Conservation (phyloP, 2,797 vertebrate species). For the Masticophis lateralis region DNA sequence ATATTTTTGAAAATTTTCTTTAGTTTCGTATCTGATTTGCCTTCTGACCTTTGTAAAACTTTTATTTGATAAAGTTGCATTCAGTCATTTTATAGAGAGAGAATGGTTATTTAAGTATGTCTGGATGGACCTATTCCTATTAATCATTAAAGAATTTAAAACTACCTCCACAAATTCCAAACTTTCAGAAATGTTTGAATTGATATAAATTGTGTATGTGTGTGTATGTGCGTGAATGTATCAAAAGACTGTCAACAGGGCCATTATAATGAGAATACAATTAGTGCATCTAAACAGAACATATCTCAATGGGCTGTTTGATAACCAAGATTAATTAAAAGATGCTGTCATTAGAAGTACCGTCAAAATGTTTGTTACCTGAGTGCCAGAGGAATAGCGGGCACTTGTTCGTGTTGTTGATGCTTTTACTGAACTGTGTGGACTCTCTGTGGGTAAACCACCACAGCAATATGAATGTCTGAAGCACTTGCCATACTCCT, state of each 20-base stretch:
- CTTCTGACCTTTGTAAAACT: neutral
- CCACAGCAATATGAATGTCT: conserved; percentile 96
- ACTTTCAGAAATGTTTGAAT: conserved; percentile 38
- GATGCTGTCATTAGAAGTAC: conserved; percentile 67
- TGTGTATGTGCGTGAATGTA: conserved; percentile 7
- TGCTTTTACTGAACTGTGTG: conserved; percentile 92
- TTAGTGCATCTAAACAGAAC: conserved; percentile 66
- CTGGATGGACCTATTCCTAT: neutral
- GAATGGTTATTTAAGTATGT: neutral
- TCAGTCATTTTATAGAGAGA: neutral
- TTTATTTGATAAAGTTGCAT: neutral
- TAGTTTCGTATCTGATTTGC: neutral
- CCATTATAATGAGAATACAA: conserved; percentile 63
- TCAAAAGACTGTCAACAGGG: conserved; percentile 52
- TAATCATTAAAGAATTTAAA: neutral
- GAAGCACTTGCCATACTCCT: conserved; percentile 98
- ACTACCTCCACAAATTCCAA: neutral
- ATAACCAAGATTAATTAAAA: conserved; percentile 70
- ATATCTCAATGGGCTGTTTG: conserved; percentile 65
- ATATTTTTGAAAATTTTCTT: neutral
- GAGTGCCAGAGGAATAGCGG: conserved; percentile 96
- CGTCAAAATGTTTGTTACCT: conserved; percentile 81
- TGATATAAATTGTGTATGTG: conserved; percentile 3
- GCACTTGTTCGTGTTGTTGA: conserved; percentile 93
- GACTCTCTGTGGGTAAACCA: conserved; percentile 89